Conservation (phyloP, 2,797 vertebrate species). For the Balearica regulorum region DNA sequence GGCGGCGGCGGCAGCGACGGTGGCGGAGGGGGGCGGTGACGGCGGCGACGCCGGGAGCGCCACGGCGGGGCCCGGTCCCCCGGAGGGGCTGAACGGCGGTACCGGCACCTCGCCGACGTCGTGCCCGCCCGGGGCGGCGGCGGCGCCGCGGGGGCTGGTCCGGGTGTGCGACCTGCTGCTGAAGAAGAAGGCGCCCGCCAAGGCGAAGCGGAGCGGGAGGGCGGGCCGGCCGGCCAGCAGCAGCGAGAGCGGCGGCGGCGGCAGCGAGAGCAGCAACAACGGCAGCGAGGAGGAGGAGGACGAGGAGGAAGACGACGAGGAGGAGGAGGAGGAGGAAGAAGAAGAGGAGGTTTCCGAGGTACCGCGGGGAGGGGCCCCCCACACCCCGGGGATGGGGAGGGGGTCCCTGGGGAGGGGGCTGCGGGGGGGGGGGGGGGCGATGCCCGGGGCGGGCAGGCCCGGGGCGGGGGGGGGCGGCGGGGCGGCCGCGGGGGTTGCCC, state of each 20-base stretch:
- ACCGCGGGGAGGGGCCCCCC: background rate
- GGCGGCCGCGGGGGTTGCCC: conserved; percentile 42
- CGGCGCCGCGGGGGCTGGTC: conserved; percentile 67
- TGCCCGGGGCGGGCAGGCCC: background rate
- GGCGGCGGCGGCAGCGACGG: background rate
- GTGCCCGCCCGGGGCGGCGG: conserved; percentile 6
- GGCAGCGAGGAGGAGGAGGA: conserved; percentile 70
- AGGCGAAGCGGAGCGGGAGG: conserved; percentile 70
- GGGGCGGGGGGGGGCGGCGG: background rate
- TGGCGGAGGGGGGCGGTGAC: background rate
- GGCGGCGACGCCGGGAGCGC: conserved; percentile 46
- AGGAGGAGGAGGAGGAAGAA: background rate
- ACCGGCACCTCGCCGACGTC: conserved; percentile 1
- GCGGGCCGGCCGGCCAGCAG: conserved; percentile 61
- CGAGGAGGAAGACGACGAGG: conserved; percentile 64
- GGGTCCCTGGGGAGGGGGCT: too few relatives aligned
- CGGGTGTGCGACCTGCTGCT: conserved; percentile 75
- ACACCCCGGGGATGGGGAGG: background rate
- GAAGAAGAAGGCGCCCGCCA: conserved; percentile 65
- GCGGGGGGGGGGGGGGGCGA: background rate
- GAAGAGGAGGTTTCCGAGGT: conserved; percentile 80
- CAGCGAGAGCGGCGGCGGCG: conserved; percentile 49
- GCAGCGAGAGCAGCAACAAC: conserved; percentile 63
- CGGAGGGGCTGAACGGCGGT: conserved; percentile 38
- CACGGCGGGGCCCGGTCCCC: conserved; percentile 52